Percentiles rank a stretch among this genome's conserved stretches.
phyloP scores from a whole-genome alignment of 2,888 invertebrate genomes.

The Drosophila bunnanda region DNA sequence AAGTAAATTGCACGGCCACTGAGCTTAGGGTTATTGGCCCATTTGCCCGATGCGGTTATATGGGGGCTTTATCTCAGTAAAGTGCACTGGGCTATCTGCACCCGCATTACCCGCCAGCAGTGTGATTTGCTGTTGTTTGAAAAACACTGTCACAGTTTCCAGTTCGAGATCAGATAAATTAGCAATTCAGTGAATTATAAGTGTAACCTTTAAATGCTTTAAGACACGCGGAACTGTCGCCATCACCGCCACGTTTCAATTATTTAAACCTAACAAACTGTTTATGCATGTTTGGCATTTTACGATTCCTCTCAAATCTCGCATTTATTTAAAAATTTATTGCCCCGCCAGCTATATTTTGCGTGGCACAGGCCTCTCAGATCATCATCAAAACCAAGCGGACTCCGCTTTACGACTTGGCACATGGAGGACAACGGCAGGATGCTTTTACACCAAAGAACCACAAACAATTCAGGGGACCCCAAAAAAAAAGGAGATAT shows the following conservation, averaged over 20 bases:
- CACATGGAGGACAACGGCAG: constrained; percentile 30
- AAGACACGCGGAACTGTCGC: constrained; percentile 2
- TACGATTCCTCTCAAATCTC: constrained; percentile 31
- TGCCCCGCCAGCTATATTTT: constrained; percentile 20
- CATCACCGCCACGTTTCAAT: constrained; percentile 20
- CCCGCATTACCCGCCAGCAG: constrained; percentile 22
- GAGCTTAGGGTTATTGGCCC: constrained; percentile 46
- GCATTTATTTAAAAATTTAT: constrained; percentile 40
- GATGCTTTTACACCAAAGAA: constrained; percentile 15
- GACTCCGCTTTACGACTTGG: constrained; percentile 26
- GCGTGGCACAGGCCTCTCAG: constrained; percentile 12
- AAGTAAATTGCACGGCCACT: constrained; percentile 39
- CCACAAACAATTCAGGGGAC: constrained; percentile 9
- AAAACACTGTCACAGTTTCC: not conserved
- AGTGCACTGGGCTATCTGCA: constrained; percentile 26
- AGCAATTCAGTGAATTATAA: constrained; percentile 5
- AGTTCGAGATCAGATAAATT: constrained; percentile 8
- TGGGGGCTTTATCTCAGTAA: constrained; percentile 18
- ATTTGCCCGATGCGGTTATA: constrained; percentile 27
- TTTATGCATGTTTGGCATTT: constrained; percentile 31
- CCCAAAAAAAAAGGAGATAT: constrained; percentile 35
- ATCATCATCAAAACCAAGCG: constrained; percentile 13
- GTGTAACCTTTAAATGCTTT: constrained; percentile 1
- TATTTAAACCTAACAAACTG: constrained; percentile 27
- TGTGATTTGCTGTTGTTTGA: constrained; percentile 1